Conservation (phyloP, 2,888 invertebrate species). For the Tachina lurida region DNA sequence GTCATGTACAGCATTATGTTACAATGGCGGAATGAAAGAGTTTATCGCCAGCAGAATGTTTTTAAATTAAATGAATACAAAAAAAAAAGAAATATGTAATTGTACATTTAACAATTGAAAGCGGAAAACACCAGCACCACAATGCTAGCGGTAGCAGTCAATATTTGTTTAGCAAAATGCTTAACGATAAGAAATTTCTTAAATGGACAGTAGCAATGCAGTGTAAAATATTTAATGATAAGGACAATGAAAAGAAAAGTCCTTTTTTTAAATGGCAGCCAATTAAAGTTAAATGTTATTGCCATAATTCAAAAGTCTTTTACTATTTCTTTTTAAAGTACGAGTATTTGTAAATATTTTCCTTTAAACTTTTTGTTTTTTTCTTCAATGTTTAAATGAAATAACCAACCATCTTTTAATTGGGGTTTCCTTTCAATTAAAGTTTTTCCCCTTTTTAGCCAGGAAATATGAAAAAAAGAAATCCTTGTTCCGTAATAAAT, state of each 20-base stretch:
- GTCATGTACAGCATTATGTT: slow-evolving; percentile 70
- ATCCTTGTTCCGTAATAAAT: slow-evolving; percentile 75
- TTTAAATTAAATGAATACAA: slow-evolving; percentile 2
- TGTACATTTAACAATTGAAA: slow-evolving; percentile 35
- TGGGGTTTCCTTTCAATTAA: slow-evolving; percentile 41
- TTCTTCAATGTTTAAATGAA: neutral
- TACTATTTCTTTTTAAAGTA: too few species aligned
- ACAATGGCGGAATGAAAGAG: slow-evolving; percentile 47
- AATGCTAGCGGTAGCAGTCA: slow-evolving; percentile 24
- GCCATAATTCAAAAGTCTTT: too few species aligned
- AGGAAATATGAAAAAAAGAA: slow-evolving; percentile 76
- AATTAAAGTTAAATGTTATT: too few species aligned
- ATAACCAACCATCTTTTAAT: slow-evolving; percentile 12
- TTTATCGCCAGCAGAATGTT: slow-evolving; percentile 53
- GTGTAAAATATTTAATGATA: neutral
- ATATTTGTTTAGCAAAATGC: slow-evolving; percentile 7
- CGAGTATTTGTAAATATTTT: neutral
- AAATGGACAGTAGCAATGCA: neutral
- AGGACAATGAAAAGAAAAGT: neutral
- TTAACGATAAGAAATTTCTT: neutral
- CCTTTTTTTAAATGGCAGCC: too few species aligned
- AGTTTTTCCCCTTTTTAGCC: slow-evolving; percentile 24
- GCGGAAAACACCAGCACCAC: slow-evolving; percentile 31
- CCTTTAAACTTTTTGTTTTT: neutral
- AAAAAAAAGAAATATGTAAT: slow-evolving; percentile 14